Conservation (phyloP, 2,888 invertebrate species). For the Prosopocoilus inquinatus region DNA sequence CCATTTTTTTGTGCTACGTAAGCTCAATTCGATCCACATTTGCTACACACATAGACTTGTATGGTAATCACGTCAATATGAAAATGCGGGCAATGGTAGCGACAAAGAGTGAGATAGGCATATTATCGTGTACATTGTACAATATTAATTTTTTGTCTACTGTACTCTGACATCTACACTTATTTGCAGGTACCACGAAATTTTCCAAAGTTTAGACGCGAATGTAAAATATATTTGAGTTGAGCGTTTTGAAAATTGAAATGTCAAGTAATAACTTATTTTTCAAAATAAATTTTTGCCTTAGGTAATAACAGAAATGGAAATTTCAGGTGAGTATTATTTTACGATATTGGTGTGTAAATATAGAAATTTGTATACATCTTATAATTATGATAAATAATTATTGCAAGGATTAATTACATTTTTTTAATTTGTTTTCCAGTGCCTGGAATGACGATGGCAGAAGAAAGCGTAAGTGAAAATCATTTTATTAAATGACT, state of each 20-base stretch:
- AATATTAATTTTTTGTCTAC: background rate
- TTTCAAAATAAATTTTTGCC: slow-evolving; percentile 23
- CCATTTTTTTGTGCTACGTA: slow-evolving; percentile 7
- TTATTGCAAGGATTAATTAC: slow-evolving; percentile 22
- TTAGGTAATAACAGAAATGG: slow-evolving; percentile 43
- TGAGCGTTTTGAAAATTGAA: slow-evolving; percentile 23
- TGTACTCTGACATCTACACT: slow-evolving; percentile 21
- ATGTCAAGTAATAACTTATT: slow-evolving; percentile 25
- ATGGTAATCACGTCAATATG: background rate
- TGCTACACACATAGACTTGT: background rate
- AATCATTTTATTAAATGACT: slow-evolving; percentile 23
- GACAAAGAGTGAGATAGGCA: slow-evolving; percentile 5
- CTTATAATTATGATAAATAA: slow-evolving; percentile 12
- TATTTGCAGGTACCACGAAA: slow-evolving; percentile 22
- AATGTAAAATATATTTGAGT: slow-evolving; percentile 17
- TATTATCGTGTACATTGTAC: background rate
- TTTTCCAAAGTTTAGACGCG: slow-evolving; percentile 27
- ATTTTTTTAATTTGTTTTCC: slow-evolving; percentile 27
- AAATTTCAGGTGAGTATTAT: slow-evolving; percentile 40
- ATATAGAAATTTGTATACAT: slow-evolving; percentile 17
- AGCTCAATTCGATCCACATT: background rate
- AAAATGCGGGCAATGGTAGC: background rate
- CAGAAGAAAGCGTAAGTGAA: slow-evolving; percentile 41
- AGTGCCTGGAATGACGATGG: slow-evolving; percentile 38
- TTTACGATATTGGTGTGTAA: slow-evolving; percentile 16